phyloP scores from a whole-genome alignment of 2,797 vertebrate species.

The Mus caroli region DNA sequence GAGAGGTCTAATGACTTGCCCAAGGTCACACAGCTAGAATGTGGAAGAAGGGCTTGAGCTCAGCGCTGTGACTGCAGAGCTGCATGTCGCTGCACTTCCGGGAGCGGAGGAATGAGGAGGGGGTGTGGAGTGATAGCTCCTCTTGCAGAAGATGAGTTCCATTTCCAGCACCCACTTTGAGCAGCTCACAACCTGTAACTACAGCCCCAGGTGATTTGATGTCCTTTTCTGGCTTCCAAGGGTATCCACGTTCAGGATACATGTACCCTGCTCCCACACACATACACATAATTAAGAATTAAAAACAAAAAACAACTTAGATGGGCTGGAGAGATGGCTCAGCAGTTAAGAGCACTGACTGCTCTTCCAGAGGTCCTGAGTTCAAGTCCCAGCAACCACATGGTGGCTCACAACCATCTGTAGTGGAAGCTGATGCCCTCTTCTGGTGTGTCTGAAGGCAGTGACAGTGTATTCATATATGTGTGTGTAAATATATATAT shows the following conservation, averaged over 20 bases:
- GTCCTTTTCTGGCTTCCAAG: neutral
- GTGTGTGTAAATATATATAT: no score
- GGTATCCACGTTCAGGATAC: neutral
- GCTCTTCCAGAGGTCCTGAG: no score
- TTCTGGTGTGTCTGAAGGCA: no score
- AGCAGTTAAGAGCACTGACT: no score
- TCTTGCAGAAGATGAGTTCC: neutral
- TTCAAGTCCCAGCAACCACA: no score
- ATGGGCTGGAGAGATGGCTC: no score
- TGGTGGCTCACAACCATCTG: no score
- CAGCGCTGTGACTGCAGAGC: neutral
- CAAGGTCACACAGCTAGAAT: constrained; percentile 30
- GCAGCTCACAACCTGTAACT: neutral
- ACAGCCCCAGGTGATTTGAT: neutral
- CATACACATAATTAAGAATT: neutral
- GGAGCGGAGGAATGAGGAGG: neutral
- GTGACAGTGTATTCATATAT: no score
- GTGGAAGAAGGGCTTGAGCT: neutral
- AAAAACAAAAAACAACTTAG: no score
- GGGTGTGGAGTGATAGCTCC: neutral
- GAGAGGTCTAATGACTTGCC: neutral
- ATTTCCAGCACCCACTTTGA: neutral
- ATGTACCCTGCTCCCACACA: neutral
- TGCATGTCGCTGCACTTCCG: neutral
- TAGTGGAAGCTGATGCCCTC: no score